Evolutionary conservation across 92 coral and sea anemone genomes (phyloP), one percentile per base, ranked within the genome.

Genomic region (Anthopleura xanthogrammica): DNA sequence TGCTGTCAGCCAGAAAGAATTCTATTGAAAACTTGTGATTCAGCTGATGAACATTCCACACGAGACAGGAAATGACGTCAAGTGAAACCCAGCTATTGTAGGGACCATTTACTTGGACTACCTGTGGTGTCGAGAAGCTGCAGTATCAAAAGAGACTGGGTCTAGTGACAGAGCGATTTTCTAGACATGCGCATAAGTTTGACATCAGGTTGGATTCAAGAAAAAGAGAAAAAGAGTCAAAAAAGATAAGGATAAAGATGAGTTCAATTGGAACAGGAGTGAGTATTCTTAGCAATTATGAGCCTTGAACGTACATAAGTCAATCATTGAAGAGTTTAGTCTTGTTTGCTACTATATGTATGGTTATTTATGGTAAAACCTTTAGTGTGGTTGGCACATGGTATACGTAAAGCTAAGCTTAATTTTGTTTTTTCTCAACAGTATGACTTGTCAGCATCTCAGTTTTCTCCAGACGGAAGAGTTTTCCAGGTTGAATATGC

Each of bases 181-280:
- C 29, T 62, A 62, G 70, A 62, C 70, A 62, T 62, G 70, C 70
- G 70, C 36, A 62, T 29, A 29, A 29, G 36, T 29, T 29, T 29
- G 36, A 29, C 36, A 29, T 62, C 14, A 5, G 29, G 36, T 29
- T n/a, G 5, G 14, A 62, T 24, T 62, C 7, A 72, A 22, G 40
- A 58, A 23, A 16, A 24, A 81, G 16, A 66, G 16, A 54, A 14
- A 12, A 12, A 54, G 11, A 14, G 16, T 2, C 16, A 54, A 54
- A 54, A 12, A 14, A 54, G 16, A 12, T 11, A 12, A 54, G 11
- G 11, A 54, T 11, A 56, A 82, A 19, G 80, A 96, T 96, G 99
- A 96, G 99, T 88, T 96, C 99, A 22, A 96, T 96, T n/a, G 99
- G 99, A 52, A 94, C 99, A 43, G 99, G 99, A 92, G 99, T 96